Evolutionary conservation across 1,140 invertebrate genomes (phyloP).

Genomic region (Prorops nasuta): DNA sequence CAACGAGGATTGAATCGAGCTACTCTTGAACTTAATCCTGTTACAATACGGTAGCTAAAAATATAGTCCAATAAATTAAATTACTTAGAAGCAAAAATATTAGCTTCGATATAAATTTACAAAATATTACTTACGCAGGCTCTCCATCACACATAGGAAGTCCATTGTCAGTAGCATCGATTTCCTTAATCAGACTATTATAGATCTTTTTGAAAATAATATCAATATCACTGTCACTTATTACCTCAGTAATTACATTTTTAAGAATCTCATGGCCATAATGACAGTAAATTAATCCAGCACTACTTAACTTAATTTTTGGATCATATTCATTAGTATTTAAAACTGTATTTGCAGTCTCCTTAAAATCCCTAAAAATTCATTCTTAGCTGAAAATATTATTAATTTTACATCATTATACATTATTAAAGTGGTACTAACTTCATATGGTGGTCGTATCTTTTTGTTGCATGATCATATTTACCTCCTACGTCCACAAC

Average conservation of each 20-base stretch:
- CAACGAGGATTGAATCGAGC: slow-evolving; percentile 80
- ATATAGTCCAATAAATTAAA: slow-evolving; percentile 1
- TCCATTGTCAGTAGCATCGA: slow-evolving; percentile 97
- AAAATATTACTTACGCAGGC: slow-evolving; percentile 49
- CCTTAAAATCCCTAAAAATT: slow-evolving; percentile 65
- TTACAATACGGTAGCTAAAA: slow-evolving; percentile 74
- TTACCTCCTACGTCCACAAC: slow-evolving; percentile 95
- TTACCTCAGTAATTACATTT: slow-evolving; percentile 55
- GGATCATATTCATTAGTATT: slow-evolving; percentile 56
- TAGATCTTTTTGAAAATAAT: slow-evolving; percentile 83
- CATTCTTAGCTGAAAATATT: not conserved
- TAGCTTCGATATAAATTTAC: slow-evolving; percentile 1
- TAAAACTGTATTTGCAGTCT: slow-evolving; percentile 63
- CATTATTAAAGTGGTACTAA: slow-evolving; percentile 10
- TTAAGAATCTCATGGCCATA: slow-evolving; percentile 83
- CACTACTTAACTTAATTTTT: slow-evolving; percentile 84
- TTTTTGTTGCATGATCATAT: slow-evolving; percentile 73
- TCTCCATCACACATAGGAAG: slow-evolving; percentile 76
- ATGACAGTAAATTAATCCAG: slow-evolving; percentile 89
- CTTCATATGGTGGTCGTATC: slow-evolving; percentile 96
- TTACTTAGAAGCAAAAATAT: not conserved
- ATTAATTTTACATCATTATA: not conserved
- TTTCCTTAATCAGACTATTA: slow-evolving; percentile 86
- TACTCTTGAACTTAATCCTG: slow-evolving; percentile 72
- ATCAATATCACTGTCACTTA: slow-evolving; percentile 55